Evolutionary conservation across 2,888 invertebrate genomes (phyloP), one percentile per base, ranked within the genome.

Genomic region (Deilephila elpenor): DNA sequence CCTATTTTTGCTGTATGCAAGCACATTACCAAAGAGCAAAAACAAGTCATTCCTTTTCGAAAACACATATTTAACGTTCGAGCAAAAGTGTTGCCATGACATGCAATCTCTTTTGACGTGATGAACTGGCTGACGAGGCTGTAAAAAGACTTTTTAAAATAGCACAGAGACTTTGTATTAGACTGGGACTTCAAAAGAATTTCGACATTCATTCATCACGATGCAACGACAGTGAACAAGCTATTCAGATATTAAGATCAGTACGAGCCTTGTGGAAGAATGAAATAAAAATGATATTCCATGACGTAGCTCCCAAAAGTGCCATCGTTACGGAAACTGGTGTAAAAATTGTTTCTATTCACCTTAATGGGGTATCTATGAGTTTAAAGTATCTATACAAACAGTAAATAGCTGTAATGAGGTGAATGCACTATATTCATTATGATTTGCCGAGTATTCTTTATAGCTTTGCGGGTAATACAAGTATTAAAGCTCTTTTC

Each of bases 91-190:
- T 67, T 67, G 14, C 25, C 44, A 67, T 67, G 51, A 44, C 67
- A 51, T 67, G 67, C 67, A 67, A 67, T 67, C 67, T 67, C 51
- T 51, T 67, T 67, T 51, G 51, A 67, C 67, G 17, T 51, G 51
- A 67, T 67, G 67, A 67, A 67, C 64, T 44, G 51, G 72, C 75
- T 78, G 75, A 80, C 77, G 75, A 80, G 79, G 75, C 79, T 77
- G 78, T 75, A 74, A 80, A 81, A 84, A 75, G 25, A 17, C 67
- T 67, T 51, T 67, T 44, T 67, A 51, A 67, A 67, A 67, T 67
- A 67, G 67, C 67, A 51, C 51, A 67, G 67, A 20, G 51, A 67
- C 29, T 64, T 44, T 67, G 44, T 51, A 67, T 67, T 67, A 67
- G 67, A 51, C 44, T 51, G 67, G 14, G 44, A 14, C 25, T 67